Conservation (phyloP, 2,888 invertebrate genomes). For the Chouioia cunea region DNA sequence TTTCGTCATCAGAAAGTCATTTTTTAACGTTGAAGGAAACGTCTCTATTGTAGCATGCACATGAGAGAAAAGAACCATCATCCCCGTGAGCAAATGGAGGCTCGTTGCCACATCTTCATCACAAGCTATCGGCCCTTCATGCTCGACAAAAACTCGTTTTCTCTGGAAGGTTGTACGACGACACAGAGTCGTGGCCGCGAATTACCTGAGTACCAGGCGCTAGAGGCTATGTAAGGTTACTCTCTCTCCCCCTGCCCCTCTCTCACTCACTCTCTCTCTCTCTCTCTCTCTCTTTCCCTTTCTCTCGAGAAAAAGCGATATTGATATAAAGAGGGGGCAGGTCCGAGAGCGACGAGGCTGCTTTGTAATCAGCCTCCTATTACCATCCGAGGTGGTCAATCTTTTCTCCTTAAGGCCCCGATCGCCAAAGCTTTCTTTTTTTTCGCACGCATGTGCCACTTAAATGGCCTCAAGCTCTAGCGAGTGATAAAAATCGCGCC, state of each 20-base stretch:
- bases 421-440: conserved; percentile 32
- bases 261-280: conserved; percentile 1
- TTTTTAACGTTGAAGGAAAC: conserved; percentile 11
- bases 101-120: conserved; percentile 17
- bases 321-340: conserved; percentile 69
- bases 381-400: conserved; percentile 67
- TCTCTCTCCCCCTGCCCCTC: not conserved
- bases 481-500: conserved; percentile 42
- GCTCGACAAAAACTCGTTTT: conserved; percentile 31
- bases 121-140: not conserved
- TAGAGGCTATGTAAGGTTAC: conserved; percentile 19
- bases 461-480: not conserved
- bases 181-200: conserved; percentile 3
- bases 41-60: conserved; percentile 4
- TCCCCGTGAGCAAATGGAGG: not conserved
- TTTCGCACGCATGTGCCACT: conserved; percentile 3
- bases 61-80: not conserved
- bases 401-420: conserved; percentile 48
- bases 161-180: not conserved
- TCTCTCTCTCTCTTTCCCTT: conserved; percentile 3
- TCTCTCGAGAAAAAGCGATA: conserved; percentile 57
- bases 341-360: conserved; percentile 56
- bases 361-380: conserved; percentile 67
- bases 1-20: conserved; percentile 20
- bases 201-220: conserved; percentile 12